Base-by-base conservation (phyloP, 2,797 vertebrate species). In the Garrulus glandarius region DNA sequence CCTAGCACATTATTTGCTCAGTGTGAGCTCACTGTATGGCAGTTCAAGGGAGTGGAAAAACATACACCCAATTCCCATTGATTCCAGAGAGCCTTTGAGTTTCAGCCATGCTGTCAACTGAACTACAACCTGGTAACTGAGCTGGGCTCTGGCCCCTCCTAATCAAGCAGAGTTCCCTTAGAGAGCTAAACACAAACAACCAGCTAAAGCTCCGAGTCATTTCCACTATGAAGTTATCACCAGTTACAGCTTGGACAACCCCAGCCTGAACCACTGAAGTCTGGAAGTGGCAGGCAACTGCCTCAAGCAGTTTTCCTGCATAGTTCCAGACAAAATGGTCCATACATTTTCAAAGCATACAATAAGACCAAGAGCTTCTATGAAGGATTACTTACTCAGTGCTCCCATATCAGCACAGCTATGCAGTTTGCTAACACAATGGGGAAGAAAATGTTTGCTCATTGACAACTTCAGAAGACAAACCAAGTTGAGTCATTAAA, bases 1-100 rank as follows among this genome's bases (percentile, higher is more conserved):
- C 27, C 32, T 32, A 55, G 23, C 36, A 59, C 5, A 11, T 52
- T 5, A 60, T 46, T 55, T 37, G 6, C 55, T 47, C 50, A 9
- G 15, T 12, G 39, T 27, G 18, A 91, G 36, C 26, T 92, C 36
- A 39, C 4, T 24, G 39, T n/a, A 56, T 1, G 7, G 44, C 60
- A 74, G 11, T 23, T 88, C 10, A 71, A 49, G 14, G 49, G 26
- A 39, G 17, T 15, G 17, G 86, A 63, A 82, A 87, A 84, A 63
- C 9, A 72, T 5, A 43, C 16, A 17, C 22, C 10, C 5, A 75
- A 11, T 39, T 61, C 15, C 41, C 39, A 44, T 1, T 0, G 2
- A 61, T 59, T 91, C 44, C 43, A 86, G 61, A 75, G 0, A 61
- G 50, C 47, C 44, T 63, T 22, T 26, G 15, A 72, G 71, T n/a